Evolutionary conservation across 2,888 invertebrate species (phyloP).

Genomic region (Hyposoter dolosus): DNA sequence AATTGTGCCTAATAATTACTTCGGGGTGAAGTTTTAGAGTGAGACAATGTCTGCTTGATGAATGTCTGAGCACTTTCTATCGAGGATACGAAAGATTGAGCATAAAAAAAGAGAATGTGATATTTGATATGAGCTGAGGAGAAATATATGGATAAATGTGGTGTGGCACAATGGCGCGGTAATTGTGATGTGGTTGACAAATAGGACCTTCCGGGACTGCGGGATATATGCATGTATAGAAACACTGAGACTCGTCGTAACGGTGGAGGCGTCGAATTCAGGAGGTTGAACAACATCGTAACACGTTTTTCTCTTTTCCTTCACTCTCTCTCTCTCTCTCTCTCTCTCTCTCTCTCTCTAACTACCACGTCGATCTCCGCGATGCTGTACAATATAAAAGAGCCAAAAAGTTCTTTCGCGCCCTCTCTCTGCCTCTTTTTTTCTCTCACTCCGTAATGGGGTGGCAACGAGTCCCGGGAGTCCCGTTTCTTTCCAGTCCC

Average conservation of each 20-base stretch:
- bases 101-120: slow-evolving; percentile 47
- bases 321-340: slow-evolving; percentile 36
- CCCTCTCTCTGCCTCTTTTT: neutral
- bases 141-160: slow-evolving; percentile 77
- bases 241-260: slow-evolving; percentile 43
- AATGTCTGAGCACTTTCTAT: neutral
- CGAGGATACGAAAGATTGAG: neutral
- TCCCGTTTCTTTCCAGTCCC: slow-evolving; percentile 79
- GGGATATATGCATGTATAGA: slow-evolving; percentile 40
- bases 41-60: neutral
- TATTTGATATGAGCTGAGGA: slow-evolving; percentile 62
- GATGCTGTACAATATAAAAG: slow-evolving; percentile 78
- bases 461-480: slow-evolving; percentile 84
- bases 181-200: slow-evolving; percentile 82
- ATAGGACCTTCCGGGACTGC: slow-evolving; percentile 79
- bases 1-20: no score
- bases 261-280: slow-evolving; percentile 54
- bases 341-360: slow-evolving; percentile 36
- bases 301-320: slow-evolving; percentile 71
- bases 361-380: neutral
- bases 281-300: slow-evolving; percentile 72
- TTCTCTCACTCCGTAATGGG: slow-evolving; percentile 80
- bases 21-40: no score
- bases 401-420: slow-evolving; percentile 73
- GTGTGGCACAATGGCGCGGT: slow-evolving; percentile 78